These are phyloP conservation scores for Larimichthys crocea DNA, from an alignment of 2,113 vertebrate genomes.

Conservation along the genomic window DNA sequence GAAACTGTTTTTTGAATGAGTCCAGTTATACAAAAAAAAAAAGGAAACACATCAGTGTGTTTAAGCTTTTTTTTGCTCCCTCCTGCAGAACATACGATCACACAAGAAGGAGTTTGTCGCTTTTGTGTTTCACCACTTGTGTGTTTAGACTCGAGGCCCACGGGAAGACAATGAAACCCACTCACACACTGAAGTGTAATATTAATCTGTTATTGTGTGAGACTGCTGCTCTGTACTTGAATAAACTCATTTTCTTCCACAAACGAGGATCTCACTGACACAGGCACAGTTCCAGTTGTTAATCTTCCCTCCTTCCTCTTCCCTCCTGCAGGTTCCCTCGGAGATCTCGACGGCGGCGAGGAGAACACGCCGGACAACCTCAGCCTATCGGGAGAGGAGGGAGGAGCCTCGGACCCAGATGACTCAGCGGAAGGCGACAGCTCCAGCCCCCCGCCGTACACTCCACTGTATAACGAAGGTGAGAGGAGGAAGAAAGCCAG, in stretches of 20 bases:
- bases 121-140: constrained; percentile 11
- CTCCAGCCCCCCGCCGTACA: constrained; percentile 78
- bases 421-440: constrained; percentile 81
- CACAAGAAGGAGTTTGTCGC: constrained; percentile 27
- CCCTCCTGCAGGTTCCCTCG: constrained; percentile 86
- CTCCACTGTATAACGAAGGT: constrained; percentile 85
- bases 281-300: not conserved
- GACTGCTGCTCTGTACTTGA: not conserved
- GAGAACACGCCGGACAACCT: constrained; percentile 77
- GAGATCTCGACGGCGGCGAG: constrained; percentile 89
- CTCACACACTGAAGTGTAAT: not conserved
- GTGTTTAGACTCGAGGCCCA: constrained; percentile 30
- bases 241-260: not conserved
- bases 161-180: constrained; percentile 25
- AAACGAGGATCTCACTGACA: not conserved
- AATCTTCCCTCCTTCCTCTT: not conserved
- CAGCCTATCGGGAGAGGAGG: constrained; percentile 86
- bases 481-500: constrained; percentile 47
- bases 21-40: constrained; percentile 36
- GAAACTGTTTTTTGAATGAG: constrained; percentile 49
- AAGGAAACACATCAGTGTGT: constrained; percentile 32
- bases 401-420: constrained; percentile 81
- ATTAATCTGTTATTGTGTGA: not conserved
- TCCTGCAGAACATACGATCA: not conserved
- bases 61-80: constrained; percentile 31